Evolutionary conservation across 2,797 vertebrate genomes (phyloP).

Genomic region (Margarornis squamiger): DNA sequence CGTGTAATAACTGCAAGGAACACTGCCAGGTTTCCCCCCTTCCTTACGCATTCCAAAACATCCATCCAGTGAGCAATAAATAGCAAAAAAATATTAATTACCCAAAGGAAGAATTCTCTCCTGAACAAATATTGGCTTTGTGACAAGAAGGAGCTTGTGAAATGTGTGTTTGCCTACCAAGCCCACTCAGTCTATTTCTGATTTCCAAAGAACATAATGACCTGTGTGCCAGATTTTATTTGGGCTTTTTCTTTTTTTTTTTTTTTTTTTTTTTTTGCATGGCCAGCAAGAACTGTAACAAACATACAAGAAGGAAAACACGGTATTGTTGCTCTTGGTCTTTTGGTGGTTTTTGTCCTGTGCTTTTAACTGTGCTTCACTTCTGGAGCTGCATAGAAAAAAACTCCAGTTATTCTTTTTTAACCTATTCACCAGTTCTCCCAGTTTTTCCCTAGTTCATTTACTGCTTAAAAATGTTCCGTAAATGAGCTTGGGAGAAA

Average conservation of each 20-base stretch:
- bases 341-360: constrained; percentile 26
- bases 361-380: not conserved
- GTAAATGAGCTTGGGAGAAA: not conserved
- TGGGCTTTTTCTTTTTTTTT: not conserved
- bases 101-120: constrained; percentile 68
- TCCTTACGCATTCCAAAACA: constrained; percentile 43
- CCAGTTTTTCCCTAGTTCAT: not conserved
- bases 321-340: constrained; percentile 40
- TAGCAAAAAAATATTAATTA: constrained; percentile 67
- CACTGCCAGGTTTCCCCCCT: constrained; percentile 40
- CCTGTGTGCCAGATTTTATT: constrained; percentile 54
- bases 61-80: constrained; percentile 65
- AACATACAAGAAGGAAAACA: constrained; percentile 58
- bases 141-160: constrained; percentile 62
- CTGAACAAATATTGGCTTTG: constrained; percentile 64
- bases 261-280: not conserved
- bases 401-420: not conserved
- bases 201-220: constrained; percentile 53
- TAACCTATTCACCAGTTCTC: not conserved
- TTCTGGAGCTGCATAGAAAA: not conserved
- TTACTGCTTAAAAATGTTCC: not conserved
- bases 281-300: constrained; percentile 45
- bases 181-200: constrained; percentile 66
- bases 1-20: constrained; percentile 21
- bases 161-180: constrained; percentile 63